phyloP scores from a whole-genome alignment of 2,888 invertebrate species.

The Diachrysia chrysitis region DNA sequence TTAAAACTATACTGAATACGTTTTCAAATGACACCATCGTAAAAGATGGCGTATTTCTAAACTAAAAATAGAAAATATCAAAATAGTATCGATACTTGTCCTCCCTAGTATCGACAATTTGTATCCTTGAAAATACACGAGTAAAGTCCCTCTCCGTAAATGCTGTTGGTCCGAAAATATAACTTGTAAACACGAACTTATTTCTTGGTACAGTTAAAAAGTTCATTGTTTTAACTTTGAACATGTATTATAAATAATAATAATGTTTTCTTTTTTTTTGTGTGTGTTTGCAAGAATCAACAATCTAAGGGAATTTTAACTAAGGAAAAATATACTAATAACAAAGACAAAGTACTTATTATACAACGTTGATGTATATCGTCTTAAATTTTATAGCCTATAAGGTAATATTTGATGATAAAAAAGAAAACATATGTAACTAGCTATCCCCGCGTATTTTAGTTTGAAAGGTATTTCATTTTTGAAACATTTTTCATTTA shows the following conservation, averaged over 20 bases:
- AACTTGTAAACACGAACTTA: background rate
- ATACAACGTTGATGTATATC: background rate
- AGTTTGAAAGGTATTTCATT: too few species aligned
- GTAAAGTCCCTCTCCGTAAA: background rate
- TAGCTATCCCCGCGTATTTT: too few species aligned
- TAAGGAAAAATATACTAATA: background rate
- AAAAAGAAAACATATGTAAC: background rate
- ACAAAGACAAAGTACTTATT: background rate
- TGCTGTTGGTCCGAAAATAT: background rate
- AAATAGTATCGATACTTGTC: background rate
- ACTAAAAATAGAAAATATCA: slow-evolving; percentile 1
- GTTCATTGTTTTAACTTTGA: too few species aligned
- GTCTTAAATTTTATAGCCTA: background rate
- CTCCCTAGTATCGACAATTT: background rate
- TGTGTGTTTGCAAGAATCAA: too few species aligned
- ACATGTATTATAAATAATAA: too few species aligned
- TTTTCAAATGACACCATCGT: background rate
- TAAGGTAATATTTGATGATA: background rate
- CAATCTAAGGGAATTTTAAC: too few species aligned
- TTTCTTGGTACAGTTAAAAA: background rate
- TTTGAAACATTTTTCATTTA: too few species aligned
- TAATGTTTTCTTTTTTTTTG: too few species aligned
- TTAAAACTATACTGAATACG: background rate
- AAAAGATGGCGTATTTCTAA: background rate
- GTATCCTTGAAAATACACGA: background rate